A percentile compares a stretch with the other conserved stretches of the same genome.
Evolutionary conservation across 2,888 invertebrate genomes (phyloP).

Genomic region (Galeopsomyia nigrocyanea): DNA sequence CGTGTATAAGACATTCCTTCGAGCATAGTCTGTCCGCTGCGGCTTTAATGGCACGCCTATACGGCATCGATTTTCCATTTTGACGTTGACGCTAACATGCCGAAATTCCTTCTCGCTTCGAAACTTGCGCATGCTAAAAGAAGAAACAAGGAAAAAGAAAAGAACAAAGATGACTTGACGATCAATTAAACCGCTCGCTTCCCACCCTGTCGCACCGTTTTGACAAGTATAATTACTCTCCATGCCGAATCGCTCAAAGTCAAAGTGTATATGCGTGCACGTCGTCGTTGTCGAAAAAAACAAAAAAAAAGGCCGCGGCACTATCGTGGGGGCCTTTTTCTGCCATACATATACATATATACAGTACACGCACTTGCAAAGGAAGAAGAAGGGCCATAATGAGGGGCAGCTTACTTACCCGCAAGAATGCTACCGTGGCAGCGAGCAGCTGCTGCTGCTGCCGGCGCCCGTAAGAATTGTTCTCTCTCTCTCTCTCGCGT

Average conservation of each 20-base stretch:
- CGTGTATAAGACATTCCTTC: background rate
- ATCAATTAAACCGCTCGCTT: no score
- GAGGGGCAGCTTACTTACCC: constrained; percentile 56
- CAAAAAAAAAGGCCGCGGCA: constrained; percentile 24
- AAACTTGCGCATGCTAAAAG: no score
- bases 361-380: no score
- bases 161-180: no score
- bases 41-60: no score
- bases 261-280: background rate
- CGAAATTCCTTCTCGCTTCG: no score
- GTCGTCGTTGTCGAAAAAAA: constrained; percentile 1
- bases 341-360: constrained; percentile 51
- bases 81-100: no score
- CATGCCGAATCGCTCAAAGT: background rate
- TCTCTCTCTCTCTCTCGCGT: constrained; percentile 38
- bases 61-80: no score
- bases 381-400: constrained; percentile 52
- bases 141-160: no score
- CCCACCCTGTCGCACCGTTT: no score
- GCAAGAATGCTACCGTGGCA: constrained; percentile 59
- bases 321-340: constrained; percentile 46
- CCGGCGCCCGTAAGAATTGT: constrained; percentile 31
- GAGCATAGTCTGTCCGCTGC: no score
- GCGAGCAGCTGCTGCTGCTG: constrained; percentile 51
- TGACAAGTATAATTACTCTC: background rate